Evolutionary conservation across 2,113 vertebrate genomes (phyloP).

Genomic region (Mastomys natalensis): DNA sequence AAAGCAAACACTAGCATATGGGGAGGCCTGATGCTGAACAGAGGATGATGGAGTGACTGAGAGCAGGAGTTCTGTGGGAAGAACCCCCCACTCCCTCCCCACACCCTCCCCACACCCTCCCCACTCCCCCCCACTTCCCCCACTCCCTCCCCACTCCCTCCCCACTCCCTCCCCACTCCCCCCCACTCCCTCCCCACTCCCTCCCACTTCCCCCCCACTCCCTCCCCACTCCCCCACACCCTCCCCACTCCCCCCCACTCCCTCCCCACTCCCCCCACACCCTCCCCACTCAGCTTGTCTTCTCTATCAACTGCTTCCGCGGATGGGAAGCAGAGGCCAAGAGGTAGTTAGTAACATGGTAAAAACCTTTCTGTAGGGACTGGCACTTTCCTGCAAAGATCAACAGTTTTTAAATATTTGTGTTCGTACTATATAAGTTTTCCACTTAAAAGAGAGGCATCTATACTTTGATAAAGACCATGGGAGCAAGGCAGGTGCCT

Average conservation of each 20-base stretch:
- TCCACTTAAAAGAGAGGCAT: neutral
- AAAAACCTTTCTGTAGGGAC: neutral
- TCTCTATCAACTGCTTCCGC: neutral
- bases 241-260: too few species aligned
- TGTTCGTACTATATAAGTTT: neutral
- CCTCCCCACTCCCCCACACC: too few species aligned
- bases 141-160: too few species aligned
- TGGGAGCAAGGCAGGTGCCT: neutral
- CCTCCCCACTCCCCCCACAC: too few species aligned
- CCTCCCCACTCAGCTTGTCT: too few species aligned
- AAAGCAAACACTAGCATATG: neutral
- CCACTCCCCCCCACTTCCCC: too few species aligned
- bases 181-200: too few species aligned
- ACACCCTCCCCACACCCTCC: too few species aligned
- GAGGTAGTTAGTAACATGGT: rapidly evolving
- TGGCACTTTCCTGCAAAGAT: rapidly evolving
- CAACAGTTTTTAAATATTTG: neutral
- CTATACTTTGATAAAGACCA: neutral
- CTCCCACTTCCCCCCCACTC: too few species aligned
- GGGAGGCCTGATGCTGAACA: neutral
- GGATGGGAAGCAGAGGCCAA: neutral
- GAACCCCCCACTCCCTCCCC: too few species aligned
- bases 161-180: too few species aligned
- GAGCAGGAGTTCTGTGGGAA: neutral
- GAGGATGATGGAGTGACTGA: neutral